Evolutionary conservation across 2,888 invertebrate species (phyloP), one percentile per base, ranked within the genome.

Genomic region (Lasioglossum leucozonium): DNA sequence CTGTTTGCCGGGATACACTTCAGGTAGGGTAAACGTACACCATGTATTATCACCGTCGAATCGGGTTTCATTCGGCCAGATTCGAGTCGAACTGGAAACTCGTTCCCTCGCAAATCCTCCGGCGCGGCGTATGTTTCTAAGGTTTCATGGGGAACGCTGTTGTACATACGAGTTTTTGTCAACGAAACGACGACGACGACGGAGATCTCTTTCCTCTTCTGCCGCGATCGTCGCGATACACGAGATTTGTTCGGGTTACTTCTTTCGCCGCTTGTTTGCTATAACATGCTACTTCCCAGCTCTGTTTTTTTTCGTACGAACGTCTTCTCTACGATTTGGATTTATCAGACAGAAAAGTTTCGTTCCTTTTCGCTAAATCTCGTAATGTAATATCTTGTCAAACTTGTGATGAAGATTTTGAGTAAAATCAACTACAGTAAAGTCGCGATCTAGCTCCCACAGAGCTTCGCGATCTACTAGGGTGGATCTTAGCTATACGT

Each of bases 11-110:
- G 55, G 22, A 73, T 81, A 72, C 26, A 71, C 69, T 55, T 37
- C 62, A 55, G 42, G 42, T 62, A 81, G 55, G 47, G 77, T 40
- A 58, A 84, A 87, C 79, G 55, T 26, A 58, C 79, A 44, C 72
- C 62, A 13, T 22, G 79, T 77, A 87, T 87, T 82, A 87, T 78
- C 79, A 74, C 75, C 84, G 37, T 75, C 80, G 87, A 83, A 87
- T 84, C 87, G 51, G 75, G 77, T 87, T 87, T 83, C 87, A 81
- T 87, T 87, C 83, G 80, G 47, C 44, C 83, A 87, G 87, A 87
- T 87, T 87, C 72, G 69, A 75, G 18, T 75, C 82, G 67, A 83
- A 81, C 83, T 77, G 47, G 78, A 80, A 77, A 87, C 83, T 75
- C 76, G 77, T 77, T 69, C 77, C 44, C 74, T 69, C 58, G 79